These are phyloP conservation scores for Caradrina kadenii DNA, from an alignment of 2,888 invertebrate genomes.

Conservation along the genomic window DNA sequence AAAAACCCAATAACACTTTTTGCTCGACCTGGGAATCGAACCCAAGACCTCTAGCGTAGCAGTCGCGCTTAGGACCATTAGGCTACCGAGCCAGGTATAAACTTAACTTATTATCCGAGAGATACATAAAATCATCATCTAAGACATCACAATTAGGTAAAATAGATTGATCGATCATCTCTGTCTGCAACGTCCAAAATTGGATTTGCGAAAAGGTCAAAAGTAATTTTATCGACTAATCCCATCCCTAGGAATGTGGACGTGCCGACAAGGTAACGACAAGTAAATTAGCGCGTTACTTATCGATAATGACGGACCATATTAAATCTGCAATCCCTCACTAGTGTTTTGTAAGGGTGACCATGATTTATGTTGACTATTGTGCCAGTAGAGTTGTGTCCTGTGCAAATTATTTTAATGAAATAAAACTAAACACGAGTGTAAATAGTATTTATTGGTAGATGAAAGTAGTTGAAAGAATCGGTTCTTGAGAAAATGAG, in stretches of 20 bases:
- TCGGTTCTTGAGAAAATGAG: too few species aligned
- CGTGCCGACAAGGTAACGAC: conserved; percentile 64
- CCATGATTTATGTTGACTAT: conserved; percentile 29
- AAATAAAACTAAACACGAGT: too few species aligned
- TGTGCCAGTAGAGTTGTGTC: too few species aligned
- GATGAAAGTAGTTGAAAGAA: too few species aligned
- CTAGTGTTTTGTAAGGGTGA: conserved; percentile 53
- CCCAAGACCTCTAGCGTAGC: too few species aligned
- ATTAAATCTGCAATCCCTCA: conserved; percentile 75
- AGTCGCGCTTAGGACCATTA: too few species aligned
- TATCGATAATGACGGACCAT: conserved; percentile 84
- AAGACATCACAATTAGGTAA: conserved; percentile 45
- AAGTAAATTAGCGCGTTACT: conserved; percentile 86
- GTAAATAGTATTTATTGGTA: too few species aligned
- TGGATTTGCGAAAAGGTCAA: conserved; percentile 63
- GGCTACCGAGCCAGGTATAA: background rate
- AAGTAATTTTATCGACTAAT: conserved; percentile 59
- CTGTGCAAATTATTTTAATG: too few species aligned
- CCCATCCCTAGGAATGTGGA: conserved; percentile 62
- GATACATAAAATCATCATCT: conserved; percentile 38
- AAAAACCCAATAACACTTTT: too few species aligned
- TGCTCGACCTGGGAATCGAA: too few species aligned
- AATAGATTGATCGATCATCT: conserved; percentile 55
- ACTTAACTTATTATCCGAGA: conserved; percentile 16
- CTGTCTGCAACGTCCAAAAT: conserved; percentile 53